phyloP scores from a whole-genome alignment of 2,113 vertebrate species.

The Chlorodrepanis virens region DNA sequence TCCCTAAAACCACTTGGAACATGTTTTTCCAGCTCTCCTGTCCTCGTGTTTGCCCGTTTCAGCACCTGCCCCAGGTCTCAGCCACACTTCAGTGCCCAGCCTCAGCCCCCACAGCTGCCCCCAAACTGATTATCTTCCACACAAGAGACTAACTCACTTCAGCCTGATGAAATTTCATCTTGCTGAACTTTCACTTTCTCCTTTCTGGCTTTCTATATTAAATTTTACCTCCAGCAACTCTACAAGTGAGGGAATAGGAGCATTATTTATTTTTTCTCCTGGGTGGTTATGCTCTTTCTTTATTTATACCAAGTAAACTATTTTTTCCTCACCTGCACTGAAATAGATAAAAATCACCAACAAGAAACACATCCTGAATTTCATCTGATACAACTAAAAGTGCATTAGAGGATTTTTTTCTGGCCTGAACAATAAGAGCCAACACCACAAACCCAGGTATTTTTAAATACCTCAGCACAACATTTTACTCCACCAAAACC shows the following conservation, averaged over 20 bases:
- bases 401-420: accelerated
- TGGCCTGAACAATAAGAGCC: accelerated
- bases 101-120: not conserved
- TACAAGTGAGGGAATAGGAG: accelerated
- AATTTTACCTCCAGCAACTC: not conserved
- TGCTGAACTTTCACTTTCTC: not conserved
- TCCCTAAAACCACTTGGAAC: accelerated
- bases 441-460: accelerated
- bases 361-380: not conserved
- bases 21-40: accelerated
- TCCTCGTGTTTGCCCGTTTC: accelerated
- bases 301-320: not conserved
- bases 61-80: not conserved
- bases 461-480: accelerated
- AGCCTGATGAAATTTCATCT: not conserved
- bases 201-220: not conserved
- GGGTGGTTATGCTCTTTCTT: no score
- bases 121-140: not conserved
- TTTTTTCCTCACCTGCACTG: not conserved
- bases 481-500: accelerated
- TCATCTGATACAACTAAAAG: not conserved
- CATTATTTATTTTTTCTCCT: not conserved
- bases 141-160: accelerated
- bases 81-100: no score
- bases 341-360: not conserved